phyloP scores from a whole-genome alignment of 1,140 invertebrate genomes.

The Hylyphantes graminicola region DNA sequence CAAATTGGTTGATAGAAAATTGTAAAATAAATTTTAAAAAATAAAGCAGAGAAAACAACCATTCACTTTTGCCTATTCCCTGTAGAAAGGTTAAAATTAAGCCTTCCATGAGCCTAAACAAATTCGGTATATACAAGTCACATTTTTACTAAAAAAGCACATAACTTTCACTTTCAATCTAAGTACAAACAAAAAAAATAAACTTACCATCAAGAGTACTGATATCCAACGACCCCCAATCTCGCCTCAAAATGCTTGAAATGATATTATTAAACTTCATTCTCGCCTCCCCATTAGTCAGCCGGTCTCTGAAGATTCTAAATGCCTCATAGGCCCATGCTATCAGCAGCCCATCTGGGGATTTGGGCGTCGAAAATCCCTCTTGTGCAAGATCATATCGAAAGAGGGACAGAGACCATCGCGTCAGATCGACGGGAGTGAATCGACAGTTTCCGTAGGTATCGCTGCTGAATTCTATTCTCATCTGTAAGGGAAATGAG shows the following conservation, averaged over 20 bases:
- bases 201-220: conserved; percentile 67
- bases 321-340: conserved; percentile 80
- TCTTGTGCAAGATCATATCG: conserved; percentile 70
- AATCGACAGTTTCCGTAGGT: conserved; percentile 77
- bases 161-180: no score
- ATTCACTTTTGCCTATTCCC: no score
- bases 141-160: no score
- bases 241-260: conserved; percentile 69
- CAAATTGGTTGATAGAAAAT: no score
- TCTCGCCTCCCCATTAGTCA: conserved; percentile 77
- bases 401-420: conserved; percentile 77
- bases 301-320: conserved; percentile 81
- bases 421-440: conserved; percentile 78
- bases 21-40: no score
- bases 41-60: no score
- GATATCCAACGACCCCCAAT: conserved; percentile 70
- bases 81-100: no score
- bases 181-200: no score
- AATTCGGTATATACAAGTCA: no score
- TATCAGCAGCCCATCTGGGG: conserved; percentile 68
- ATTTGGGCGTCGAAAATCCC: conserved; percentile 33
- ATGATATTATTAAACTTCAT: conserved; percentile 77
- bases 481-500: conserved; percentile 66
- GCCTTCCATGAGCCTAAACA: no score
- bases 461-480: conserved; percentile 73